These are phyloP conservation scores for Stenopsyche tienmushanensis DNA, from an alignment of 1,140 invertebrate species.

Conservation along the genomic window DNA sequence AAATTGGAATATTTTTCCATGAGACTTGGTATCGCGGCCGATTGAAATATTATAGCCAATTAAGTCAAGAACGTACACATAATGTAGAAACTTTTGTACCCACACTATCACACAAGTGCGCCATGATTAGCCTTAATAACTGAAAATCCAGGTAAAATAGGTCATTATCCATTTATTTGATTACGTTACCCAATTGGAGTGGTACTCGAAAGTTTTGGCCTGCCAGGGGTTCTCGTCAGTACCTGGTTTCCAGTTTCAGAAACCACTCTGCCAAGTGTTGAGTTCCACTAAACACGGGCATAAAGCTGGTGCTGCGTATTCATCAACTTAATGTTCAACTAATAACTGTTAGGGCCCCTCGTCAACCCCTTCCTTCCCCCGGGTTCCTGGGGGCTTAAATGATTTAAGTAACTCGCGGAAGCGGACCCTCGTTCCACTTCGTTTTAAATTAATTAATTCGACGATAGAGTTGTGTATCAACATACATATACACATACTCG, in stretches of 20 bases:
- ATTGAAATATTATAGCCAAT: too few relatives aligned
- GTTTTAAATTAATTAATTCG: conserved; percentile 42
- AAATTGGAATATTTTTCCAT: too few relatives aligned
- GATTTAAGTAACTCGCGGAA: conserved; percentile 40
- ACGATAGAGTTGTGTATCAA: conserved; percentile 39
- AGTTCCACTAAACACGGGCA: conserved; percentile 37
- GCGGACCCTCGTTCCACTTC: conserved; percentile 39
- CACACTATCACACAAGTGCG: too few relatives aligned
- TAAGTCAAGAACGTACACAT: too few relatives aligned
- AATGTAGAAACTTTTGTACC: too few relatives aligned
- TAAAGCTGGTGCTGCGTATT: conserved; percentile 32
- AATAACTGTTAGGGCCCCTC: conserved; percentile 36
- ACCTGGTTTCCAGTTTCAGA: conserved; percentile 21
- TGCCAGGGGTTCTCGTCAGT: neutral
- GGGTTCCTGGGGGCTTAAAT: conserved; percentile 32
- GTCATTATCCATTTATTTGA: conserved; percentile 43
- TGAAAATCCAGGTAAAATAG: conserved; percentile 25
- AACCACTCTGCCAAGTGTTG: conserved; percentile 32
- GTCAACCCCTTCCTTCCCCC: conserved; percentile 14
- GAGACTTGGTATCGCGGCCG: too few relatives aligned
- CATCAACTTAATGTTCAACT: conserved; percentile 41
- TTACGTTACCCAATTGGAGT: conserved; percentile 39
- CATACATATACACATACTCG: conserved; percentile 8
- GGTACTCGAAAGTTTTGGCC: conserved; percentile 31
- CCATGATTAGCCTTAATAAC: too few relatives aligned